phyloP scores from a whole-genome alignment of 2,888 invertebrate species.

The Craniophora ligustri region DNA sequence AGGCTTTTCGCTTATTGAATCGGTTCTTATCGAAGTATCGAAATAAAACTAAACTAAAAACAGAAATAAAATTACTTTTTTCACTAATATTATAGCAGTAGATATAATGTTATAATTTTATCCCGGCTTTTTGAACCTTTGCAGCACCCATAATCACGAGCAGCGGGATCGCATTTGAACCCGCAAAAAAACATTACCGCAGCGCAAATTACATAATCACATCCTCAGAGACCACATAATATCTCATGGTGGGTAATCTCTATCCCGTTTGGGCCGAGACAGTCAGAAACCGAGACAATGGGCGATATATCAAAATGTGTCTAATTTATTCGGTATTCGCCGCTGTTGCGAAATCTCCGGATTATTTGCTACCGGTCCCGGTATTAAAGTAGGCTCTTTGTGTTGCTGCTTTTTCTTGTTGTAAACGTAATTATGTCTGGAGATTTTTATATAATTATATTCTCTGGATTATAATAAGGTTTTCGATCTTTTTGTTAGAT shows the following conservation, averaged over 20 bases:
- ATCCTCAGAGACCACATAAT: conserved; percentile 27
- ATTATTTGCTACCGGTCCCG: conserved; percentile 43
- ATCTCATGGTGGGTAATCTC: conserved; percentile 45
- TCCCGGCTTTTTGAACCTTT: too few species aligned
- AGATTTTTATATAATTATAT: conserved; percentile 26
- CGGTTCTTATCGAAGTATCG: too few species aligned
- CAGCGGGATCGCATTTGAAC: neutral
- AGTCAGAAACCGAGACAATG: conserved; percentile 51
- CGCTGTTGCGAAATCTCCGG: conserved; percentile 47
- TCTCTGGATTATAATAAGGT: conserved; percentile 16
- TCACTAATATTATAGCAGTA: too few species aligned
- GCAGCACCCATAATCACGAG: too few species aligned
- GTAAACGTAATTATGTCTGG: conserved; percentile 19
- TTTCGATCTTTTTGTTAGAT: neutral
- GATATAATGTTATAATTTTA: too few species aligned
- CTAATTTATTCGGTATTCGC: conserved; percentile 55
- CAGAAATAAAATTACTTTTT: too few species aligned
- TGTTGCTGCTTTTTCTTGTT: conserved; percentile 37
- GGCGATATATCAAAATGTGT: conserved; percentile 54
- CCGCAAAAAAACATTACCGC: neutral
- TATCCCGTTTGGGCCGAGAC: conserved; percentile 30
- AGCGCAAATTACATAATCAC: conserved; percentile 36
- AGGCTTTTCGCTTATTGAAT: too few species aligned
- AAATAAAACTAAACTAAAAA: too few species aligned
- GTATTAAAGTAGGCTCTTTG: conserved; percentile 34